A percentile compares a stretch with the other conserved stretches of the same genome.
Conservation (phyloP, 2,113 vertebrate genomes). For the Numenius arquata region DNA sequence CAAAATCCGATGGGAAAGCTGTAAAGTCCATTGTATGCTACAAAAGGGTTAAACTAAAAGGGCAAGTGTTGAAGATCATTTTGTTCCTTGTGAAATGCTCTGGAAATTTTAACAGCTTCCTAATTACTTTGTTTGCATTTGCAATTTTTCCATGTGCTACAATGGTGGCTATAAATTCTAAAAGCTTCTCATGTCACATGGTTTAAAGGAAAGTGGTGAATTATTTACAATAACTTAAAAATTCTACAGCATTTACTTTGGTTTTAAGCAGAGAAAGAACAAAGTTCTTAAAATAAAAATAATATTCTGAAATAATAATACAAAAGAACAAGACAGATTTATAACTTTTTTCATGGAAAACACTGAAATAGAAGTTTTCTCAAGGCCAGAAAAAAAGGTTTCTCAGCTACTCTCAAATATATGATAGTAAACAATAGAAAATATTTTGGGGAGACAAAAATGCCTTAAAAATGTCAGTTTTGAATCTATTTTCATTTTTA, state of each 20-base stretch:
- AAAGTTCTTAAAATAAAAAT: neutral
- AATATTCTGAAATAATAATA: neutral
- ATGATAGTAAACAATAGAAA: neutral
- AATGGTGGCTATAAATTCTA: slow-evolving; percentile 15
- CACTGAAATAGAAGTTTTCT: neutral
- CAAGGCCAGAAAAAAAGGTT: neutral
- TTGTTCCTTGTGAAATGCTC: slow-evolving; percentile 16
- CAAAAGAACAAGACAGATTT: neutral
- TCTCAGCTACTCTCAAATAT: neutral
- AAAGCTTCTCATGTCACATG: neutral
- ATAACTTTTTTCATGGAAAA: neutral
- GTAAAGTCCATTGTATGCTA: neutral
- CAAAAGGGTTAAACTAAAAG: slow-evolving; percentile 30
- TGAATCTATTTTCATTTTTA: neutral
- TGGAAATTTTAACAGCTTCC: slow-evolving; percentile 60
- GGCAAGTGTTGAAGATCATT: slow-evolving; percentile 10
- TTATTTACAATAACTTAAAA: slow-evolving; percentile 22
- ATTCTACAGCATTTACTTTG: neutral
- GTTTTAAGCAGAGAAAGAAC: no score
- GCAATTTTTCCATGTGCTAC: slow-evolving; percentile 56
- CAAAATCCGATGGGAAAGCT: neutral
- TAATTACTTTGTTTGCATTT: slow-evolving; percentile 58
- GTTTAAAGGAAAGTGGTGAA: slow-evolving; percentile 14
- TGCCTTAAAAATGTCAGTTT: neutral
- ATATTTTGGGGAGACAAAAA: neutral